Percentiles rank a stretch among this genome's conserved stretches.
These are phyloP conservation scores for Pelecanoides urinatrix DNA, from an alignment of 2,113 vertebrate species.

Conservation along the genomic window DNA sequence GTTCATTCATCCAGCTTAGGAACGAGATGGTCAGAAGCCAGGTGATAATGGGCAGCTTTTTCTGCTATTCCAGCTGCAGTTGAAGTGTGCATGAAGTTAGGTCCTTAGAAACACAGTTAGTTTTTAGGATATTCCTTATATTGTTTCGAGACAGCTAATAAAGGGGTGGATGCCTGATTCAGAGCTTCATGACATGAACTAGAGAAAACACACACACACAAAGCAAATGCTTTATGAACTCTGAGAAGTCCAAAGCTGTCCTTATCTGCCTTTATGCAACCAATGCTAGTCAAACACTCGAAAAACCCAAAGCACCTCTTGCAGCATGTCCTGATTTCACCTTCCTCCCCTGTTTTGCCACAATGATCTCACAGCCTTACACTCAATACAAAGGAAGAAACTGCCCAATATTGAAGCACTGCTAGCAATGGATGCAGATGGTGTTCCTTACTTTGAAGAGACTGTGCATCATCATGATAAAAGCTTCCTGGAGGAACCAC, in stretches of 20 bases:
- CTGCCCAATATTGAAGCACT: background rate
- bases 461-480: accelerated
- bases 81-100: background rate
- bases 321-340: background rate
- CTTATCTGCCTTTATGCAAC: background rate
- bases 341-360: background rate
- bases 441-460: background rate
- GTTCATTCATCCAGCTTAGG: background rate
- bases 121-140: background rate
- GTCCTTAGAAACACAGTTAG: background rate
- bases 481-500: background rate
- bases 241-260: background rate
- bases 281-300: background rate
- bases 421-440: background rate
- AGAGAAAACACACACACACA: background rate
- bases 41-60: background rate
- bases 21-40: background rate
- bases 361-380: background rate
- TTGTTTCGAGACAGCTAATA: background rate
- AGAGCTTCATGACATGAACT: background rate
- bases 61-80: background rate
- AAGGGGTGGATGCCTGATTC: background rate
- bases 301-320: background rate
- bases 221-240: background rate
- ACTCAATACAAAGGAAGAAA: background rate